phyloP scores from a whole-genome alignment of 2,888 invertebrate species.

The Aplocera efformata region DNA sequence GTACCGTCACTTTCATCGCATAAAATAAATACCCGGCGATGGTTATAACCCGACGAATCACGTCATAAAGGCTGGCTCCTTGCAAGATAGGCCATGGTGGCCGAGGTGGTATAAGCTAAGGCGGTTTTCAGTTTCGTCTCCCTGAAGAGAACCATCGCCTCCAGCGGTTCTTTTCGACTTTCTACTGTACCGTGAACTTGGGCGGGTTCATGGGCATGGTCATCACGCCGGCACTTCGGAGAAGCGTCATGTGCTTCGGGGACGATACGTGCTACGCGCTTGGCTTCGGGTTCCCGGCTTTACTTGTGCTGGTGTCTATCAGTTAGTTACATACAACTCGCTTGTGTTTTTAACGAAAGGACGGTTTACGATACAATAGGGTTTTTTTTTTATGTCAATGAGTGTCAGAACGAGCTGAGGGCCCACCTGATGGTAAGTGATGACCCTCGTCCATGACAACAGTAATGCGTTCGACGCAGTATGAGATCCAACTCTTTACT shows the following conservation, averaged over 20 bases:
- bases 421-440: no score
- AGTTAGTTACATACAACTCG: conserved; percentile 52
- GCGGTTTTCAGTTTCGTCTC: conserved; percentile 75
- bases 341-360: not conserved
- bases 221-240: conserved; percentile 86
- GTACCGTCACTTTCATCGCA: no score
- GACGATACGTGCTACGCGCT: conserved; percentile 85
- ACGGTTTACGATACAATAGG: no score
- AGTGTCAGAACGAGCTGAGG: no score
- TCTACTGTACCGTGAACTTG: conserved; percentile 90
- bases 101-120: not conserved
- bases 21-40: no score
- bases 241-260: conserved; percentile 83
- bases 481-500: no score
- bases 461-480: no score
- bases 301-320: conserved; percentile 84
- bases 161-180: conserved; percentile 88
- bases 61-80: no score
- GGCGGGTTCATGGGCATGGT: conserved; percentile 84
- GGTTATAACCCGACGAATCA: no score
- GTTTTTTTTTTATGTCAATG: no score
- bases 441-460: no score
- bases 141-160: conserved; percentile 84
- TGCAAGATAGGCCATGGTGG: no score
- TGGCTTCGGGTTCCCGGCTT: conserved; percentile 89